Conservation (phyloP, 2,797 vertebrate species). For the Tenualosa ilisha region DNA sequence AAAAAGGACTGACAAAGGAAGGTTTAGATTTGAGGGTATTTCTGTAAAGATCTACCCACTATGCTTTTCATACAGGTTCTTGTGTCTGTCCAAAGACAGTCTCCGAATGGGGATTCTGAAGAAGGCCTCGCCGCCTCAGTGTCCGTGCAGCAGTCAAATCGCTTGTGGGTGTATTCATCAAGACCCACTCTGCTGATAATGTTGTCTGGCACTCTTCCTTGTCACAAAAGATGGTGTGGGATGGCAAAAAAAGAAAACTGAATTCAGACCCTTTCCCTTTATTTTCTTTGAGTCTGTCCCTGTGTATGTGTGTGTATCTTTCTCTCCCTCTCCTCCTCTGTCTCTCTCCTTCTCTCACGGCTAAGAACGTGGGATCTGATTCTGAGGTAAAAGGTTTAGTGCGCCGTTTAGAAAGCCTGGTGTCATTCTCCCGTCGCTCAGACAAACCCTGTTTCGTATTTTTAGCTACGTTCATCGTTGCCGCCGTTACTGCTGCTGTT, state of each 20-base stretch:
- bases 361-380: constrained; percentile 67
- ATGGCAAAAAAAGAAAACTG: constrained; percentile 62
- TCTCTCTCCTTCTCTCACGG: background rate
- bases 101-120: constrained; percentile 60
- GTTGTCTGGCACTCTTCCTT: constrained; percentile 66
- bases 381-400: constrained; percentile 71
- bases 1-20: constrained; percentile 11
- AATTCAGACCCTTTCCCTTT: constrained; percentile 61
- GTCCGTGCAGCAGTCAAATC: constrained; percentile 65
- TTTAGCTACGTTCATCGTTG: constrained; percentile 49
- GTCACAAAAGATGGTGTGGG: constrained; percentile 67
- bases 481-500: constrained; percentile 54
- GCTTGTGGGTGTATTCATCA: constrained; percentile 69
- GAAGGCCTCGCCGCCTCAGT: constrained; percentile 30
- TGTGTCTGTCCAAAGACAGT: constrained; percentile 41
- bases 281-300: background rate
- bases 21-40: constrained; percentile 21
- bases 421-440: constrained; percentile 66
- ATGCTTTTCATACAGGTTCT: background rate
- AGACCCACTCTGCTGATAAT: constrained; percentile 62
- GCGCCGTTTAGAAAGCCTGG: constrained; percentile 62
- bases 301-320: background rate
- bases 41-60: constrained; percentile 20
- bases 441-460: constrained; percentile 61
- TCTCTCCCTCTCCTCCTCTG: background rate